A percentile compares a stretch with the other conserved stretches of the same genome.
Conservation (phyloP, 2,888 invertebrate genomes). For the Eumerus sabulonum region DNA sequence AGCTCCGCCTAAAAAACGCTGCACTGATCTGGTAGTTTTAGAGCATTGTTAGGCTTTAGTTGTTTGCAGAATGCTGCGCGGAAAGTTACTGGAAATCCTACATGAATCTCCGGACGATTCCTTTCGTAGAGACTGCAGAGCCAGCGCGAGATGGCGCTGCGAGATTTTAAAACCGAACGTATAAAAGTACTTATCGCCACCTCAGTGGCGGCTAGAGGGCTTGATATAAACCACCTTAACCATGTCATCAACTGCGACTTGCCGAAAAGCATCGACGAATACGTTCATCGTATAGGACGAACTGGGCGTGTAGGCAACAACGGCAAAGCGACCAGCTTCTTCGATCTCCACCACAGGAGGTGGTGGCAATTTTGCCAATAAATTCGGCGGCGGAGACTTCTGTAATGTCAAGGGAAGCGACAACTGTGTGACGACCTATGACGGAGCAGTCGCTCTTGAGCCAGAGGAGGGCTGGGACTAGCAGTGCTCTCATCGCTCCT, state of each 20-base stretch:
- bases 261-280: constrained; percentile 93
- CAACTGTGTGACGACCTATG: constrained; percentile 56
- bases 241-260: constrained; percentile 96
- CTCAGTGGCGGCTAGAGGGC: constrained; percentile 94
- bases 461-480: constrained; percentile 71
- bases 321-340: constrained; percentile 93
- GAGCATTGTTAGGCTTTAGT: no score
- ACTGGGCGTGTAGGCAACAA: constrained; percentile 96
- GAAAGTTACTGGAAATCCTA: constrained; percentile 72
- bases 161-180: constrained; percentile 89
- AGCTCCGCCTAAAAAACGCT: no score
- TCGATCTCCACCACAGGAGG: constrained; percentile 82
- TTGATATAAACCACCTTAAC: constrained; percentile 91
- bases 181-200: constrained; percentile 94
- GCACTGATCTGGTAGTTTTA: no score
- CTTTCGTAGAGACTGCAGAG: constrained; percentile 96
- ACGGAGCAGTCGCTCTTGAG: constrained; percentile 70
- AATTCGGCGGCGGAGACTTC: constrained; percentile 87
- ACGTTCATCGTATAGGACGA: constrained; percentile 96
- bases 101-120: constrained; percentile 81
- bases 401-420: constrained; percentile 72
- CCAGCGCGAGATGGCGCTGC: constrained; percentile 96
- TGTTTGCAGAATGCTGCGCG: no score
- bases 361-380: constrained; percentile 71
- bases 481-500: neutral